These are phyloP conservation scores for Falco punctatus DNA, from an alignment of 2,113 vertebrate species.

Conservation along the genomic window DNA sequence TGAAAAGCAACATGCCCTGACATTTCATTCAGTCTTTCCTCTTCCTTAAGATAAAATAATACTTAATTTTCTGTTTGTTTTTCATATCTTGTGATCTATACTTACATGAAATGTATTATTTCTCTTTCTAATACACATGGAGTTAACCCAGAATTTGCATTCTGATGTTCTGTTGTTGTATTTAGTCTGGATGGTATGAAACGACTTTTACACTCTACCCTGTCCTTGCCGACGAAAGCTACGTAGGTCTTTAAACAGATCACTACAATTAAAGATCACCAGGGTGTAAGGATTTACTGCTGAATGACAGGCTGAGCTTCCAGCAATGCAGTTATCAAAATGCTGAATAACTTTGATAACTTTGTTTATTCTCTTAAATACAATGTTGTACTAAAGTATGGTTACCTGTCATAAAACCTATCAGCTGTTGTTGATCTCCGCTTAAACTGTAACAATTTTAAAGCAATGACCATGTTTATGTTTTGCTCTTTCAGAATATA, in stretches of 20 bases:
- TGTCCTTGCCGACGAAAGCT: not conserved
- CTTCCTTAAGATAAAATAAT: not conserved
- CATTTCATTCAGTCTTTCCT: not conserved
- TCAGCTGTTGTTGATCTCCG: not conserved
- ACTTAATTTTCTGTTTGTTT: not conserved
- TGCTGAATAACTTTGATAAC: not conserved
- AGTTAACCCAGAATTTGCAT: not conserved
- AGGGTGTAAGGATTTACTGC: not conserved
- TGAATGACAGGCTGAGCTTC: not conserved
- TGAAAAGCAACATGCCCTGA: not conserved
- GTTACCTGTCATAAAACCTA: not conserved
- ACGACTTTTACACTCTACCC: not conserved
- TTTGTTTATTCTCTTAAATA: not conserved
- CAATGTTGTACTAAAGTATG: fast-evolving
- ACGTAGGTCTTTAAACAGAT: not conserved
- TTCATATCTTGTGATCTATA: not conserved
- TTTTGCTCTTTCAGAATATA: not conserved
- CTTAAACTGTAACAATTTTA: not conserved
- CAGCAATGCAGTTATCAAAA: not conserved
- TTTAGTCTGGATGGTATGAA: not conserved
- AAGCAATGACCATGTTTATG: not conserved
- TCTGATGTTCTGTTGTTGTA: not conserved
- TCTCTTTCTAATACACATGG: not conserved
- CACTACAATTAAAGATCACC: not conserved
- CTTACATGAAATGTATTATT: not conserved